These are phyloP conservation scores for Nannoperca obscura DNA, from an alignment of 2,797 vertebrate genomes.

Conservation along the genomic window DNA sequence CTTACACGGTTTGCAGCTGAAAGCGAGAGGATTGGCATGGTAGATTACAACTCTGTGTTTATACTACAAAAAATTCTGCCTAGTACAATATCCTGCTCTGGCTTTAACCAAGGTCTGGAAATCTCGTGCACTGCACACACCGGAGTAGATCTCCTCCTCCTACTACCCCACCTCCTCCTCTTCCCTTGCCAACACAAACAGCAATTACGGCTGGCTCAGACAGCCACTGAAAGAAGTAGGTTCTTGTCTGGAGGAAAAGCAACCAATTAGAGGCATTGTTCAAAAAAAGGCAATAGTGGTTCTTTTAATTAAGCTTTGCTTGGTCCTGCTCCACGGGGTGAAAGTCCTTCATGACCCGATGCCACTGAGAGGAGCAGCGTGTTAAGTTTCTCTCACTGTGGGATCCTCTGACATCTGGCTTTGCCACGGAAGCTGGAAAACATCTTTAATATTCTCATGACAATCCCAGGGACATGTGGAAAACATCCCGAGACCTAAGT, in stretches of 20 bases:
- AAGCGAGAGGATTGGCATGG: slow-evolving; percentile 80
- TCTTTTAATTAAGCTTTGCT: slow-evolving; percentile 74
- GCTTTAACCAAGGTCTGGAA: slow-evolving; percentile 91
- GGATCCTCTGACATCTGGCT: slow-evolving; percentile 93
- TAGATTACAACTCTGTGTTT: slow-evolving; percentile 90
- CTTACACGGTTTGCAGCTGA: slow-evolving; percentile 81
- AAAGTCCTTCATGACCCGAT: slow-evolving; percentile 76
- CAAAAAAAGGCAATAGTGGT: slow-evolving; percentile 67
- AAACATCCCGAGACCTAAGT: slow-evolving; percentile 93
- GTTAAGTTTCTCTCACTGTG: slow-evolving; percentile 90
- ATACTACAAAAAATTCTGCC: slow-evolving; percentile 89
- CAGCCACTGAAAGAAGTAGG: slow-evolving; percentile 89
- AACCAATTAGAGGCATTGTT: slow-evolving; percentile 92
- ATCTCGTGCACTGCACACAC: slow-evolving; percentile 88
- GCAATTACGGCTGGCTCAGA: slow-evolving; percentile 90
- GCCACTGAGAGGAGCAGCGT: slow-evolving; percentile 84
- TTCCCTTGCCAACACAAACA: slow-evolving; percentile 92
- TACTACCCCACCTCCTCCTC: slow-evolving; percentile 71
- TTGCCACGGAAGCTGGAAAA: slow-evolving; percentile 93
- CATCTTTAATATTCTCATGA: slow-evolving; percentile 95
- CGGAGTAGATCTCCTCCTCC: slow-evolving; percentile 81
- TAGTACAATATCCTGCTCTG: slow-evolving; percentile 90
- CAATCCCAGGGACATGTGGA: slow-evolving; percentile 92
- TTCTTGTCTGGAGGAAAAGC: slow-evolving; percentile 87
- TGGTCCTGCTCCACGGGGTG: slow-evolving; percentile 78